Percentiles rank a stretch among this genome's conserved stretches.
These are phyloP conservation scores for Andricus curvator DNA, from an alignment of 2,888 invertebrate genomes.

Conservation along the genomic window DNA sequence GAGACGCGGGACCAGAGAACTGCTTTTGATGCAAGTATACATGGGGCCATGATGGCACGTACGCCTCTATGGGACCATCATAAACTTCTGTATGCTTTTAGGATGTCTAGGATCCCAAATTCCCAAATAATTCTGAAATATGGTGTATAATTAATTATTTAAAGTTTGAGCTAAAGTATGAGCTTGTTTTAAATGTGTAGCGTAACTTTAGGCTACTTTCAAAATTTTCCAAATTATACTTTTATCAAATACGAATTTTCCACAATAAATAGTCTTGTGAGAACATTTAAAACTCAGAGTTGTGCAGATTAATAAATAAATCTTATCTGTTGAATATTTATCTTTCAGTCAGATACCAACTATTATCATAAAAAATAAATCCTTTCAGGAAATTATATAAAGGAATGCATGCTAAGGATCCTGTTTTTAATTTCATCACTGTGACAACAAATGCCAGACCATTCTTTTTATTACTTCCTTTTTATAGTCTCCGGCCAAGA, in stretches of 20 bases:
- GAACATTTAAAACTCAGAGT: too few relatives aligned
- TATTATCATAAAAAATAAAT: not conserved
- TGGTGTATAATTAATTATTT: not conserved
- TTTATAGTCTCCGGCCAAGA: too few relatives aligned
- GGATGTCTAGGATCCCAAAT: not conserved
- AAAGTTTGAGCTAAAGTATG: not conserved
- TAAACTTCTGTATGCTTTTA: not conserved
- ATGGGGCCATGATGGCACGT: not conserved
- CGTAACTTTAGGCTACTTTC: not conserved
- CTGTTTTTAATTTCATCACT: not conserved
- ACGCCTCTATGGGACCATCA: not conserved
- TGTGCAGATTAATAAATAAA: not conserved
- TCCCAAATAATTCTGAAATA: not conserved
- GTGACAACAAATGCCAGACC: not conserved
- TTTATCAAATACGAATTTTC: not conserved
- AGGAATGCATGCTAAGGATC: not conserved
- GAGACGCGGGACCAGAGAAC: slow-evolving; percentile 18
- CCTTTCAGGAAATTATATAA: not conserved
- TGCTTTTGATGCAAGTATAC: not conserved
- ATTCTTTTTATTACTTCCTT: not conserved
- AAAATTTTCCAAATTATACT: too few relatives aligned
- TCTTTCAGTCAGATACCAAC: not conserved
- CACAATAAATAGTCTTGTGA: not conserved
- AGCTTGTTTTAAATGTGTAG: not conserved
- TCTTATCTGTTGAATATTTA: not conserved